Base-by-base conservation (phyloP, 2,888 invertebrate species). In the Macroteleia sp. region DNA sequence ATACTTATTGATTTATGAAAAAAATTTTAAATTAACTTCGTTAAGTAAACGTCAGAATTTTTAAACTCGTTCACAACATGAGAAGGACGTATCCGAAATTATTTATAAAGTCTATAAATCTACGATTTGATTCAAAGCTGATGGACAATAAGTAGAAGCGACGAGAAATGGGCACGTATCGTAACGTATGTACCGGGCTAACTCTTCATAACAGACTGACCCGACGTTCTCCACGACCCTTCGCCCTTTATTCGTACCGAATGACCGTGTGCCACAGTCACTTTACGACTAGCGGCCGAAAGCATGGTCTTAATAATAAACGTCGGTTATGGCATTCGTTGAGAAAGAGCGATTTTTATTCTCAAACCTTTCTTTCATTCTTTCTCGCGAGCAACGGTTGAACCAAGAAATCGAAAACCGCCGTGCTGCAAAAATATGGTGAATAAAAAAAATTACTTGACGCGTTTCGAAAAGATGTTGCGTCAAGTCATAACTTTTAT, bases 251-350 rank as follows among this genome's bases (percentile, higher is more conserved):
- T 70, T 75, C 74, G 77, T 46, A 66, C 77, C 70, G 80, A 81
- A 81, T 77, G 78, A 80, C 81, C 81, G 76, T 81, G 80, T 73
- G 69, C 64, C 67, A 62, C 57, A 69, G 77, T 67, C 69, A 80
- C 80, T 84, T 84, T 84, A 85, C 81, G 80, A 81, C 48, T 69
- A 57, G 34, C 73, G 64, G 74, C 69, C 79, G 78, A 81, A 81
- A 75, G 81, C 76, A 61, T 59, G 73, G 79, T 76, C 81, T 79
- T 81, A 80, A 82, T 81, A 82, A 79, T 79, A 74, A 79, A 82
- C 75, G 75, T 78, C 75, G 73, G 75, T 74, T 79, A 81, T 71
- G 64, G 77, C 75, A 64, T 62, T 77, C 61, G 78, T 54, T 50
- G 39, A 50, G 56, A 57, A 30, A 30, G 70, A 61, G 67, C 75